Base-by-base conservation (phyloP, 64 coral and sea anemone species). In the Stichodactyla mertensii region DNA sequence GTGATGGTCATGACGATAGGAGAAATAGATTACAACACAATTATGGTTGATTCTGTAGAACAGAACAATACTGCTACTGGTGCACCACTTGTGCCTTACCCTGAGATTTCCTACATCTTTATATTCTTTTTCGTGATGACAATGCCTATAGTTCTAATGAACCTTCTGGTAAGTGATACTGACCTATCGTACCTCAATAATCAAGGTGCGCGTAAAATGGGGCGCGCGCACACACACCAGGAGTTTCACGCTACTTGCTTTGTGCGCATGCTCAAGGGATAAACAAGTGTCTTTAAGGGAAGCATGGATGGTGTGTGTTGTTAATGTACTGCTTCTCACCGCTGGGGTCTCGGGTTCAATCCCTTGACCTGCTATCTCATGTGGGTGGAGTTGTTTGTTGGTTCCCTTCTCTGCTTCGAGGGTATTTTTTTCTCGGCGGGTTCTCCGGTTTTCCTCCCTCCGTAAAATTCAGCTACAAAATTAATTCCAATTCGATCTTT, bases 111-210 rank as follows among this genome's bases (percentile, higher is more conserved):
- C 10, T 83, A 64, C 24, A 4, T 89, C 52, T 80, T 89, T 54
- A 12, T 93, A 6, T 53, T 45, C 52, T 31, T 93, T 61, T 93
- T 93, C 57, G 57, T 86, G 6, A 61, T 89, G 61, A 80, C 84
- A 22, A 93, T 93, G 92, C 82, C 92, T 6, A 93, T 93, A 6
- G 56, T 93, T 69, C 88, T 93, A 8, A 88, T 78, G 55, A 93
- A 93, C 55, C 84, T 93, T 28, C 61, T 93, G 92, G 92, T 93
- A 59, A 83, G 88, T 93, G 59, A 57, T 24, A 58, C 8, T 1
- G 24, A 26, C 6, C 10, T 22, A 1, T 7, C 13, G 18, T 61
- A 61, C 59, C 13, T 18, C 59, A 16, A 16, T 61, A 61, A 61
- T 45, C 36, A 45, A 45, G 36, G 36, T 45, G 36, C 36, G 1